Evolutionary conservation across 2,113 vertebrate genomes (phyloP).

Genomic region (Illadopsis cleaveri): DNA sequence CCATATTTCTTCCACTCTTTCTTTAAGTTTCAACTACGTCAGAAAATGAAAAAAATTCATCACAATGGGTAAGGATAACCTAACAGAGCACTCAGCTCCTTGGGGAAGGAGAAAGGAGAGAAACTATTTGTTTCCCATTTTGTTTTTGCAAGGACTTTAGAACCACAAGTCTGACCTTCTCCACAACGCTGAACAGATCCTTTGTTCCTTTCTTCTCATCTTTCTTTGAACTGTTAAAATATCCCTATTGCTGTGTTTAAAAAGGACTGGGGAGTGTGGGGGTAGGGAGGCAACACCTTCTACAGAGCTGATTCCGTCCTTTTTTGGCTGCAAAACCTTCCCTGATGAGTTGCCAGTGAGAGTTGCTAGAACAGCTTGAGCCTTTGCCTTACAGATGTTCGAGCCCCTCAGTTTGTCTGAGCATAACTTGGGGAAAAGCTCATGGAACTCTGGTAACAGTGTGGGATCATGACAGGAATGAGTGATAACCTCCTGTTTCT

Average conservation of each 20-base stretch:
- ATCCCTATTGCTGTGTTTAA: background rate
- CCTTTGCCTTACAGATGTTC: background rate
- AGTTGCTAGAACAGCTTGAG: background rate
- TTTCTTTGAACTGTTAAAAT: background rate
- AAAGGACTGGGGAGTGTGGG: background rate
- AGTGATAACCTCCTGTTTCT: background rate
- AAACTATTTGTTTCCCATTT: background rate
- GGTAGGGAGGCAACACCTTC: background rate
- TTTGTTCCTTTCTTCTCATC: background rate
- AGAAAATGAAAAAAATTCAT: background rate
- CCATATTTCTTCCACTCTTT: slow-evolving; percentile 8
- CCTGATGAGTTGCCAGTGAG: background rate
- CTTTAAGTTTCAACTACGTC: background rate
- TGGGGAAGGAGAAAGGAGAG: background rate
- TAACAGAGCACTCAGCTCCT: background rate
- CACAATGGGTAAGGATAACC: background rate
- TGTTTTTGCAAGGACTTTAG: background rate
- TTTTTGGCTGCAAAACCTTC: background rate
- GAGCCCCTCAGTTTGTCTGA: background rate
- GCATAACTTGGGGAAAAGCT: no score
- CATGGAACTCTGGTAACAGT: no score
- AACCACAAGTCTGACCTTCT: background rate
- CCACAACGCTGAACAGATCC: background rate
- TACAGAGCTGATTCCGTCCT: background rate
- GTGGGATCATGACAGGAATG: background rate